A percentile compares a stretch with the other conserved stretches of the same genome.
Conservation (phyloP, 1,140 invertebrate species). For the Ptiloglossa arizonensis region DNA sequence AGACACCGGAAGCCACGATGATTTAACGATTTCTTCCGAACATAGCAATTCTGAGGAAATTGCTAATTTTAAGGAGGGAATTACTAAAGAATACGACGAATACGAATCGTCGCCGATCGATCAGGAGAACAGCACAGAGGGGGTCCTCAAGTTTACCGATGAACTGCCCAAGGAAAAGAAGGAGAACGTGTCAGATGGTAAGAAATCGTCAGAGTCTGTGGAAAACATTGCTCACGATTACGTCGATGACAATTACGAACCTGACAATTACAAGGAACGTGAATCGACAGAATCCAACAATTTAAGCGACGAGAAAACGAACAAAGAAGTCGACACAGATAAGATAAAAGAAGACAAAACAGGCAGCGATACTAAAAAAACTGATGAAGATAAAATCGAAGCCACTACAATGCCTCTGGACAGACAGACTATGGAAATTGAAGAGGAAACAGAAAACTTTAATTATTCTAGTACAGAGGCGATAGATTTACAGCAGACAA, state of each 20-base stretch:
- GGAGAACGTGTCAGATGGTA: constrained; percentile 57
- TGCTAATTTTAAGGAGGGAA: constrained; percentile 2
- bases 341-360: background rate
- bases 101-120: background rate
- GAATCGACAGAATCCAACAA: constrained; percentile 28
- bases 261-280: constrained; percentile 71
- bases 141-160: constrained; percentile 80
- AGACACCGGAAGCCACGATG: background rate
- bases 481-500: background rate
- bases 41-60: constrained; percentile 26
- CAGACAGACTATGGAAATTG: background rate
- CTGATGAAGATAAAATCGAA: constrained; percentile 31
- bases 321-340: constrained; percentile 10
- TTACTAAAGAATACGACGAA: background rate
- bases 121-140: constrained; percentile 73
- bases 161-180: constrained; percentile 74
- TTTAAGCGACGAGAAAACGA: constrained; percentile 20
- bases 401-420: constrained; percentile 19
- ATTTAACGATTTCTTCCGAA: constrained; percentile 6
- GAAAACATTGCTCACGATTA: constrained; percentile 77
- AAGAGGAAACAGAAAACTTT: background rate
- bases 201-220: constrained; percentile 47
- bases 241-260: constrained; percentile 83
- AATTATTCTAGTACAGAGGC: background rate
- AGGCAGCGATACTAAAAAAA: background rate